A percentile compares a stretch with the other conserved stretches of the same genome.
phyloP scores from a whole-genome alignment of 1,140 invertebrate species.

The Microplitis demolitor region DNA sequence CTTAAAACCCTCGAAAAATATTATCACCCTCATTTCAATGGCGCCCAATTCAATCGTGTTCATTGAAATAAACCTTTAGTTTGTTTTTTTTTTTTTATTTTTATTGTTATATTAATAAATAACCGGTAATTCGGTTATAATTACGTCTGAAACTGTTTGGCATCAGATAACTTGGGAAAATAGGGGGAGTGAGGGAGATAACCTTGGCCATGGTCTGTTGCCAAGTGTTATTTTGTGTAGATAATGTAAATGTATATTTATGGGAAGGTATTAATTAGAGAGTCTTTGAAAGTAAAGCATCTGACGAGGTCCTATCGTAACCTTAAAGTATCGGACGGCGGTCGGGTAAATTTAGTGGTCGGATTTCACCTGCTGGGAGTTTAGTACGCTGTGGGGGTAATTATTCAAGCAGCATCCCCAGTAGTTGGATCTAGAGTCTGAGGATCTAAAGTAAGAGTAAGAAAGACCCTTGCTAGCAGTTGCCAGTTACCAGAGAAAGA shows the following conservation, averaged over 20 bases:
- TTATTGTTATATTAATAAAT: too few relatives aligned
- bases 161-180: background rate
- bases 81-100: too few relatives aligned
- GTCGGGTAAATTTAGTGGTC: conserved; percentile 54
- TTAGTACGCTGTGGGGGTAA: conserved; percentile 55
- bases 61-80: too few relatives aligned
- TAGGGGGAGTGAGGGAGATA: background rate
- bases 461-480: conserved; percentile 7
- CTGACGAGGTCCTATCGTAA: conserved; percentile 36
- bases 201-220: background rate
- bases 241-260: background rate
- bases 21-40: background rate
- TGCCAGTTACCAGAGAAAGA: too few relatives aligned
- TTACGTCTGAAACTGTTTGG: too few relatives aligned
- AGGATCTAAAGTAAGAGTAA: conserved; percentile 39
- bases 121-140: too few relatives aligned
- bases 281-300: conserved; percentile 44
- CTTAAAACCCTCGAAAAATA: background rate
- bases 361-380: conserved; percentile 51
- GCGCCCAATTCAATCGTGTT: too few relatives aligned
- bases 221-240: too few relatives aligned
- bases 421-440: conserved; percentile 38
- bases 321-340: conserved; percentile 48
- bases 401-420: conserved; percentile 59
- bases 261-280: conserved; percentile 52